Percentiles rank a stretch among this genome's conserved stretches.
phyloP scores from a whole-genome alignment of 2,113 vertebrate species.

The Egretta garzetta region DNA sequence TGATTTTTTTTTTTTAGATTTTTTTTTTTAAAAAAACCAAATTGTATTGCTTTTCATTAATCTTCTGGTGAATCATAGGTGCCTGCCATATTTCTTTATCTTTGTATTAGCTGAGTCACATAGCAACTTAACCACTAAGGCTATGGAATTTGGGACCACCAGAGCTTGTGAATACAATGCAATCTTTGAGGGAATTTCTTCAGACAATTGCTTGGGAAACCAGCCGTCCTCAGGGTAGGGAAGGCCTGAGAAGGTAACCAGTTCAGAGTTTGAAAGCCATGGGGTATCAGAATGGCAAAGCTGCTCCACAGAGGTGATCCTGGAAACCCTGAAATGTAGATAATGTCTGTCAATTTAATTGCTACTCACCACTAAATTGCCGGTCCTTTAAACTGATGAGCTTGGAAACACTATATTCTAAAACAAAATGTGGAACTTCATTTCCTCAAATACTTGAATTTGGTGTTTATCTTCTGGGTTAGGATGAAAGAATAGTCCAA shows the following conservation, averaged over 20 bases:
- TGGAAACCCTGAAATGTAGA: background rate
- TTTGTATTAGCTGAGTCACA: background rate
- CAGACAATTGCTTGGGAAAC: background rate
- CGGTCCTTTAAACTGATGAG: background rate
- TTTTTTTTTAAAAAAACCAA: background rate
- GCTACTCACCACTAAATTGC: background rate
- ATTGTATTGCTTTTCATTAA: background rate
- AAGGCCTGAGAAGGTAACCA: background rate
- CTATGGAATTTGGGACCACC: background rate
- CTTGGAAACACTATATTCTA: background rate
- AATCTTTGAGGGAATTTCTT: background rate
- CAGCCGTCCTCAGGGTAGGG: background rate
- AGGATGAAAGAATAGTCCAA: background rate
- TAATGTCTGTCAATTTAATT: background rate
- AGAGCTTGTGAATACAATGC: background rate
- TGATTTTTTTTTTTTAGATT: background rate
- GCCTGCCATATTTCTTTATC: background rate
- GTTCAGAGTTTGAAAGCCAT: background rate
- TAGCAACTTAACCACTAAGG: background rate
- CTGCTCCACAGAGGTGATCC: background rate
- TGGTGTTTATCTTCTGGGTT: background rate
- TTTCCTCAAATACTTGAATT: background rate
- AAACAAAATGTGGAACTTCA: background rate
- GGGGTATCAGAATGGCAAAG: background rate
- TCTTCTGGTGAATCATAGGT: background rate